These are phyloP conservation scores for Pungitius pungitius DNA, from an alignment of 2,113 vertebrate species.

Conservation along the genomic window DNA sequence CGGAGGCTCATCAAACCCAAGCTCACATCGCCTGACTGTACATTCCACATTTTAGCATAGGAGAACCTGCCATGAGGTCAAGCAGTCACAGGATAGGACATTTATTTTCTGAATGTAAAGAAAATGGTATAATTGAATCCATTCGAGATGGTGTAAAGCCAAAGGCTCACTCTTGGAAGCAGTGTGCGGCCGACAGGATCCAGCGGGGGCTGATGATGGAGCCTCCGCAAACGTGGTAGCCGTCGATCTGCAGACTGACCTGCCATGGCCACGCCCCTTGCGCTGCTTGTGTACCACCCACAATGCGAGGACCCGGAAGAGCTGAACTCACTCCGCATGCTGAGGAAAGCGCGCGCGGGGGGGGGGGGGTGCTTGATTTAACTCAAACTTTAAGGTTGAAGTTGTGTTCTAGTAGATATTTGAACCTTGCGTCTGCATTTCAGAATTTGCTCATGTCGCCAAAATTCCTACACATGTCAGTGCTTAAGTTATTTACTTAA, in stretches of 20 bases:
- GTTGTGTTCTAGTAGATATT: background rate
- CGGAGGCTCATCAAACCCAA: rapidly evolving
- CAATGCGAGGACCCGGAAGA: constrained; percentile 77
- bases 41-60: constrained; percentile 34
- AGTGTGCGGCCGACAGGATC: constrained; percentile 93
- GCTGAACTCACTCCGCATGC: constrained; percentile 82
- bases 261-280: constrained; percentile 92
- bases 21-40: constrained; percentile 62
- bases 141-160: background rate
- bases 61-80: constrained; percentile 23
- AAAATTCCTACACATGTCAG: background rate
- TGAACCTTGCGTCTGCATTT: background rate
- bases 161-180: constrained; percentile 84
- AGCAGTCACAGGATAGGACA: background rate
- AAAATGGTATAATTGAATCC: background rate
- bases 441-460: background rate
- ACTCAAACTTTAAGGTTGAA: background rate
- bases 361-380: background rate
- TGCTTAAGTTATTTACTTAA: background rate
- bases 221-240: constrained; percentile 87
- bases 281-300: constrained; percentile 83
- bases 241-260: constrained; percentile 86
- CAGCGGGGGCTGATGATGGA: constrained; percentile 86
- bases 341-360: constrained; percentile 67
- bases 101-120: background rate